A percentile compares a stretch with the other conserved stretches of the same genome.
phyloP scores from a whole-genome alignment of 2,888 invertebrate genomes.

The Notodonta ziczac region DNA sequence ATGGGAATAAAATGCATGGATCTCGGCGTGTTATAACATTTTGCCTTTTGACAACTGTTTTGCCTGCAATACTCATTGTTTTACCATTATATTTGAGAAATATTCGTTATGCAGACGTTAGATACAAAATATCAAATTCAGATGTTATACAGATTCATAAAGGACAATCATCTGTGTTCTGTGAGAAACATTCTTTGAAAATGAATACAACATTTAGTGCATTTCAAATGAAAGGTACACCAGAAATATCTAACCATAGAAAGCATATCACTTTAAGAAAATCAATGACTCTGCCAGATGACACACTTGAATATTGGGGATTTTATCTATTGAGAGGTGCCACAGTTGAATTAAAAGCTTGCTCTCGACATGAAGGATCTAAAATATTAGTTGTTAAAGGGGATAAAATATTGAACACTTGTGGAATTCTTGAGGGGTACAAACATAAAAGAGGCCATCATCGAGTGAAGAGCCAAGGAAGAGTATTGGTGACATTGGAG shows the following conservation, averaged over 20 bases:
- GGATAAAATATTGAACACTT: constrained; percentile 90
- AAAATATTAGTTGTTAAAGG: constrained; percentile 93
- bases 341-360: constrained; percentile 90
- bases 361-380: constrained; percentile 91
- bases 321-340: constrained; percentile 93
- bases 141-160: constrained; percentile 93
- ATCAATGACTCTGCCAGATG: constrained; percentile 92
- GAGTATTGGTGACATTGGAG: constrained; percentile 77
- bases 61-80: constrained; percentile 90
- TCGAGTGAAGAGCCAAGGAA: constrained; percentile 84
- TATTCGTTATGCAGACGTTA: constrained; percentile 90
- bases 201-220: constrained; percentile 91
- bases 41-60: constrained; percentile 89
- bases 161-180: constrained; percentile 93
- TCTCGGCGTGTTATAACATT: constrained; percentile 91
- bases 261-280: constrained; percentile 92
- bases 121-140: constrained; percentile 92
- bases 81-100: constrained; percentile 91
- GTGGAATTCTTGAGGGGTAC: constrained; percentile 90
- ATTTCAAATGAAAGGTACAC: constrained; percentile 89
- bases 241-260: constrained; percentile 87
- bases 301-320: constrained; percentile 95
- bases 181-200: constrained; percentile 89
- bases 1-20: constrained; percentile 90
- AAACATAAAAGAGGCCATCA: constrained; percentile 86